A percentile compares a stretch with the other conserved stretches of the same genome.
These are phyloP conservation scores for Puffinus mauretanicus DNA, from an alignment of 2,113 vertebrate species.

Conservation along the genomic window DNA sequence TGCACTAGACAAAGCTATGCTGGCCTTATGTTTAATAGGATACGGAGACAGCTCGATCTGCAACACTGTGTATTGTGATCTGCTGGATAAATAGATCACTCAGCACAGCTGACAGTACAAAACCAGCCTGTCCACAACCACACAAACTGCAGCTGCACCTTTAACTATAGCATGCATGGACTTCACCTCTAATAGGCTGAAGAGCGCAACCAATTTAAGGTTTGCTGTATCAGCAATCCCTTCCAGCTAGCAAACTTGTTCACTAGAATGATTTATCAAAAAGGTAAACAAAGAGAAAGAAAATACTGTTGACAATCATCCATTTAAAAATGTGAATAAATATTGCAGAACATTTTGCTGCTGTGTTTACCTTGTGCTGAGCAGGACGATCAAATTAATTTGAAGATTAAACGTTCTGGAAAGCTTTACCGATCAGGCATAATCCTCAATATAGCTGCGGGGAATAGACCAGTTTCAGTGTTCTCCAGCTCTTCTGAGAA, in stretches of 20 bases:
- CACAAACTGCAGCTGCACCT: background rate
- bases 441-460: background rate
- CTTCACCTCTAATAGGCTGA: background rate
- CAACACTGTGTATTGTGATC: background rate
- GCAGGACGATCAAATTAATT: constrained; percentile 22
- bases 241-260: background rate
- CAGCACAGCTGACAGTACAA: background rate
- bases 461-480: background rate
- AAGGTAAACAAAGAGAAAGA: background rate
- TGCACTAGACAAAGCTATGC: background rate
- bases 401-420: background rate
- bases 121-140: background rate
- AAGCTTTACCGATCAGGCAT: background rate
- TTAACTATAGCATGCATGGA: background rate
- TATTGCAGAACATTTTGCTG: background rate
- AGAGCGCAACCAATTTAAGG: background rate
- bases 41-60: fast-evolving
- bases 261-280: constrained; percentile 11
- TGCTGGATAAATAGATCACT: background rate
- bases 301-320: background rate
- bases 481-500: background rate
- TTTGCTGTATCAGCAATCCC: constrained; percentile 15
- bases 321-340: background rate
- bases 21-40: background rate
- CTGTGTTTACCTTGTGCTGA: background rate